A percentile compares a stretch with the other conserved stretches of the same genome.
These are phyloP conservation scores for Syngnathus rostellatus DNA, from an alignment of 2,797 vertebrate species.

Conservation along the genomic window DNA sequence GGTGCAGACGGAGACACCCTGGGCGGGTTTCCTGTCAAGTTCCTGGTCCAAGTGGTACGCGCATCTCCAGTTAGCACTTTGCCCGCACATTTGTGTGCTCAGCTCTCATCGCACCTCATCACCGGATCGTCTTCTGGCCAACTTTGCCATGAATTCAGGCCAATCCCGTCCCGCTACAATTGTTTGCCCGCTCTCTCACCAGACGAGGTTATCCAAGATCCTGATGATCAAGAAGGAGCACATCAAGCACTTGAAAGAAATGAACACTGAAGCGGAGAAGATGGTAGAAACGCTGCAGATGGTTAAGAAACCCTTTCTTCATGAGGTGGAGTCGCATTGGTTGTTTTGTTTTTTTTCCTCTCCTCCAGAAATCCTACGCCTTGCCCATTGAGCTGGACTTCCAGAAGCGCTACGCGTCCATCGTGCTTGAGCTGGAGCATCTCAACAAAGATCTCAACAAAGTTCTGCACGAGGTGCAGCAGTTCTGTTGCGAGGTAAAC, in stretches of 20 bases:
- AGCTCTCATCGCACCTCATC: too few relatives aligned
- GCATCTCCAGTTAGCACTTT: too few relatives aligned
- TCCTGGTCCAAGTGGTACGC: slow-evolving; percentile 95
- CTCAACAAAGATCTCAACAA: slow-evolving; percentile 98
- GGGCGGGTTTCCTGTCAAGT: slow-evolving; percentile 97
- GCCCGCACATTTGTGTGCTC: too few relatives aligned
- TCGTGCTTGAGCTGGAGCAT: slow-evolving; percentile 91
- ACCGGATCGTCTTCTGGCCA: too few relatives aligned
- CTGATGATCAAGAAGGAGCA: slow-evolving; percentile 99
- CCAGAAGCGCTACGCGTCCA: slow-evolving; percentile 92
- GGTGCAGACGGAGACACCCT: slow-evolving; percentile 87
- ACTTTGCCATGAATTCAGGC: too few relatives aligned
- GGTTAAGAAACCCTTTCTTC: not conserved
- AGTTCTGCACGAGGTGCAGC: slow-evolving; percentile 93
- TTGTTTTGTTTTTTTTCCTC: not conserved
- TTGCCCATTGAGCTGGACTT: slow-evolving; percentile 88
- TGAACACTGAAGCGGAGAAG: slow-evolving; percentile 98
- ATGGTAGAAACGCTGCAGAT: slow-evolving; percentile 65
- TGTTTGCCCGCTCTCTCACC: slow-evolving; percentile 6
- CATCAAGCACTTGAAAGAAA: slow-evolving; percentile 95
- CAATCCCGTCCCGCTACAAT: not conserved
- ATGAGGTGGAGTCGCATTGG: not conserved
- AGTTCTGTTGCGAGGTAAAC: slow-evolving; percentile 89
- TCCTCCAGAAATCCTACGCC: slow-evolving; percentile 89
- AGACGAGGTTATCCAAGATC: slow-evolving; percentile 97